Base-by-base conservation (phyloP, 1,140 invertebrate species). In the Sitophilus oryzae region DNA sequence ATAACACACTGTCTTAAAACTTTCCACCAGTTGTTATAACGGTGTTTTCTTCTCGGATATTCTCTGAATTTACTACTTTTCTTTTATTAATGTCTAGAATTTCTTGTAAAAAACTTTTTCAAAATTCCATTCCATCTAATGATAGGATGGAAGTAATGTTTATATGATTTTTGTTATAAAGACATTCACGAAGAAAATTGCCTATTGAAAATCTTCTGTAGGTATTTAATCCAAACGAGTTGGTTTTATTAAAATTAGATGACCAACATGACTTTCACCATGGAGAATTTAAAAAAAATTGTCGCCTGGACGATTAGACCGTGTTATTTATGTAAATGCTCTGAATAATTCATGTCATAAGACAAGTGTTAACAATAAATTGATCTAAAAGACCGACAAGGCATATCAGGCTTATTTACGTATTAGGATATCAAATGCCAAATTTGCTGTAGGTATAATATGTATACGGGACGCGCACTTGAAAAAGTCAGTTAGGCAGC, bases 1-100 rank as follows among this genome's bases (percentile, higher is more conserved):
- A 56, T 44, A 56, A 49, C 54, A 56, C 54, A 50, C 54, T 55
- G 35, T 48, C 37, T 36, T 40, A 55, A 34, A 47, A 55, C 11
- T 40, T 48, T 55, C n/a, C 22, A 40, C 44, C 23, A 41, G 43
- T 55, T 30, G 43, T 47, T 48, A n/a, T 50, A 50, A 30, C 19
- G 22, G 2, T 30, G 20, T 48, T 48, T 48, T 18, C 2, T 34
- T 20, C 38, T 5, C 14, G 38, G 38, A 8, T 14, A 40, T 40
- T 40, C 14, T 40, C 14, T 20, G 38, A 40, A 40, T 40, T 40
- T 40, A 40, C 38, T 20, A 20, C n/a, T 40, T 40, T 40, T 15
- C 25, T 30, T 30, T 6, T 40, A 40, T 40, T 40, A 15, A 20
- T 9, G n/a, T 9, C 9, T 35, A 35, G n/a, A 35, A 35, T 35